phyloP scores from a whole-genome alignment of 1,140 invertebrate genomes.

The Drosophila lacertosa region DNA sequence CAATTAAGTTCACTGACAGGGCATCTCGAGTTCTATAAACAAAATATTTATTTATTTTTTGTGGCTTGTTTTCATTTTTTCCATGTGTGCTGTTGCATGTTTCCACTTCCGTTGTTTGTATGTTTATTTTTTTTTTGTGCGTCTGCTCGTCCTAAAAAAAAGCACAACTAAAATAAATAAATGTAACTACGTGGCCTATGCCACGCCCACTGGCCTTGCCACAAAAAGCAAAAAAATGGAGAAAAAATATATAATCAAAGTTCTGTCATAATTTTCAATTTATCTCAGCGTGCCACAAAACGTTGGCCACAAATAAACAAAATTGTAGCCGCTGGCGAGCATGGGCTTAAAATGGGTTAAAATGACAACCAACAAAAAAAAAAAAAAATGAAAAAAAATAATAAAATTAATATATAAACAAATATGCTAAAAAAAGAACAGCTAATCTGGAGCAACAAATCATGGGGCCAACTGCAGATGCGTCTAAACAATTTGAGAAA shows the following conservation, averaged over 20 bases:
- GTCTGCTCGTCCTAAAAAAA: slow-evolving; percentile 1
- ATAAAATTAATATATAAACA: not conserved
- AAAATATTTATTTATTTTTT: not conserved
- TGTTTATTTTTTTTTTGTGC: slow-evolving; percentile 25
- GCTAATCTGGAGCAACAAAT: slow-evolving; percentile 16
- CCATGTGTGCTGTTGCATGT: slow-evolving; percentile 24
- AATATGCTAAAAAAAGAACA: slow-evolving; percentile 3
- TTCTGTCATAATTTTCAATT: slow-evolving; percentile 61
- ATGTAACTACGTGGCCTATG: slow-evolving; percentile 17
- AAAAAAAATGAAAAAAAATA: slow-evolving; percentile 13
- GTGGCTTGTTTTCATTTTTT: not conserved
- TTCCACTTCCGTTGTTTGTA: slow-evolving; percentile 32
- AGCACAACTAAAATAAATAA: slow-evolving; percentile 33
- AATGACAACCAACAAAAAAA: slow-evolving; percentile 57
- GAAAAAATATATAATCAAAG: slow-evolving; percentile 49
- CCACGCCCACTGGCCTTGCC: slow-evolving; percentile 38
- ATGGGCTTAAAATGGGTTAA: slow-evolving; percentile 75
- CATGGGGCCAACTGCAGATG: slow-evolving; percentile 42
- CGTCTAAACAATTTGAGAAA: slow-evolving; percentile 54
- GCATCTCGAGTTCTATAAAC: not conserved
- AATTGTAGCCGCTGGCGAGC: slow-evolving; percentile 50
- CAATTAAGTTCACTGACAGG: not conserved
- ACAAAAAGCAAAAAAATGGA: not conserved
- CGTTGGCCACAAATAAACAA: slow-evolving; percentile 64
- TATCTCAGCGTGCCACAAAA: slow-evolving; percentile 24